Evolutionary conservation across 2,797 vertebrate species (phyloP).

Genomic region (Myotis planiceps): DNA sequence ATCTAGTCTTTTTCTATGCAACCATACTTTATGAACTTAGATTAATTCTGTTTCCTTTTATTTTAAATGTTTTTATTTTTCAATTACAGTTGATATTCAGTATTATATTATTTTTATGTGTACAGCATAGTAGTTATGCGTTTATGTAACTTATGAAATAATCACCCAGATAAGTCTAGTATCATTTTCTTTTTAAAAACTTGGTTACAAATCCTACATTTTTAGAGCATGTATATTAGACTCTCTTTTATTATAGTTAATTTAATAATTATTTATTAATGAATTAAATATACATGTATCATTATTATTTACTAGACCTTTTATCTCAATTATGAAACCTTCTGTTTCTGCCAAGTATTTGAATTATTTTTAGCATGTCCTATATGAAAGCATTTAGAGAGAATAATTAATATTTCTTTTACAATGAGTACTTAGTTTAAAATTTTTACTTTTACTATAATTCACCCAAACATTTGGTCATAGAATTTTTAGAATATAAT

Average conservation of each 20-base stretch:
- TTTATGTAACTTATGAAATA: background rate
- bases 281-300: background rate
- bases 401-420: conserved; percentile 1
- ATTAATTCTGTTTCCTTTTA: background rate
- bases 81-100: background rate
- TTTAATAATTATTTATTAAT: conserved; percentile 37
- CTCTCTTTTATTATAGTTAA: background rate
- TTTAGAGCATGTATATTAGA: background rate
- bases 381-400: background rate
- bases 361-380: conserved; percentile 5
- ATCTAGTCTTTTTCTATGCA: background rate
- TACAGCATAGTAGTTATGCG: background rate
- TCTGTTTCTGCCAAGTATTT: background rate
- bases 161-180: background rate
- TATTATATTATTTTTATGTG: background rate
- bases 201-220: background rate
- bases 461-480: background rate
- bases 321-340: conserved; percentile 13
- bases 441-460: background rate
- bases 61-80: background rate
- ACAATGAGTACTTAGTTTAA: background rate
- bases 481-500: conserved; percentile 25
- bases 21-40: background rate
- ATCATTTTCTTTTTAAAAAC: conserved; percentile 8
- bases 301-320: background rate